phyloP scores from a whole-genome alignment of 2,113 vertebrate species.

The Platysteira castanea region DNA sequence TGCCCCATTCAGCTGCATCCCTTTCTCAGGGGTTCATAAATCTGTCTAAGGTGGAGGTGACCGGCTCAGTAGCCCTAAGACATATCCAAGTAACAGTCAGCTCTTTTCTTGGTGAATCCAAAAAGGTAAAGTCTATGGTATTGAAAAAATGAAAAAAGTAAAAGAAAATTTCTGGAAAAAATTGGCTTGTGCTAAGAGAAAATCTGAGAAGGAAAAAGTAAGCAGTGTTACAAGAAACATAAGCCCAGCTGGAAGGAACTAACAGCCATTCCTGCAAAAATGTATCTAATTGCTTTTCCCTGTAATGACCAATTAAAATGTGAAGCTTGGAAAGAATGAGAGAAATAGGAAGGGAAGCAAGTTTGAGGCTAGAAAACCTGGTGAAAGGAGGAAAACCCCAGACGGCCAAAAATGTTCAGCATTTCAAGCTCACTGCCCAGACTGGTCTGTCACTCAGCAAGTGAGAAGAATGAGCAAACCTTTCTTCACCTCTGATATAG shows the following conservation, averaged over 20 bases:
- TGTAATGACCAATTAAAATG: not conserved
- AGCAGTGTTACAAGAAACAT: not conserved
- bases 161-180: not conserved
- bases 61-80: not conserved
- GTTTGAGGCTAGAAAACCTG: not conserved
- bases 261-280: not conserved
- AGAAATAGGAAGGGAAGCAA: not conserved
- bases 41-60: not conserved
- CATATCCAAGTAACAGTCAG: not conserved
- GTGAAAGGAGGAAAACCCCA: not conserved
- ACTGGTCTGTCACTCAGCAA: not conserved
- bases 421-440: not conserved
- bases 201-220: not conserved
- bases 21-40: not conserved
- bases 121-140: not conserved
- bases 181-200: not conserved
- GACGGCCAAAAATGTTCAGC: not conserved
- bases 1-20: accelerated
- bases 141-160: not conserved
- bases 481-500: not conserved
- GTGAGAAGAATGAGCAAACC: not conserved
- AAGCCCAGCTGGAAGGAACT: not conserved
- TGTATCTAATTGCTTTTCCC: not conserved
- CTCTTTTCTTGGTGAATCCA: not conserved
- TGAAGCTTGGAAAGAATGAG: not conserved